Conservation (phyloP, 2,888 invertebrate genomes). For the Conistra vaccinii region DNA sequence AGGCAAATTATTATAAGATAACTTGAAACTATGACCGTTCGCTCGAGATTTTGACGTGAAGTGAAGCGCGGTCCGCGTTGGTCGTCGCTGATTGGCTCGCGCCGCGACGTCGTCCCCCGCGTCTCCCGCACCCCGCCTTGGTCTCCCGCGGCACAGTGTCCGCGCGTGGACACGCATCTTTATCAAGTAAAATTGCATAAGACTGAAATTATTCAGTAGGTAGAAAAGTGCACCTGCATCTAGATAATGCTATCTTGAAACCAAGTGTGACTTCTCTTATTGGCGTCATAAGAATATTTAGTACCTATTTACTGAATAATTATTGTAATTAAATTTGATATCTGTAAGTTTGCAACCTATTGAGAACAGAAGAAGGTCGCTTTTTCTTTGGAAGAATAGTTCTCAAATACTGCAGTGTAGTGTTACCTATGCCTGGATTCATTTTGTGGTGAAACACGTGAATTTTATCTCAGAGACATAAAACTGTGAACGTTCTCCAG, state of each 20-base stretch:
- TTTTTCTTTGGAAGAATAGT: background rate
- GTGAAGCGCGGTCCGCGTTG: too few species aligned
- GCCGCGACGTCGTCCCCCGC: too few species aligned
- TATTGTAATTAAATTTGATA: background rate
- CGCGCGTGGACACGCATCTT: too few species aligned
- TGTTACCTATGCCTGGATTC: background rate
- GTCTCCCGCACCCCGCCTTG: too few species aligned
- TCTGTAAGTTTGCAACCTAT: background rate
- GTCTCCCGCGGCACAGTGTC: too few species aligned
- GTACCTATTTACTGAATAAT: background rate
- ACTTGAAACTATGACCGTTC: too few species aligned
- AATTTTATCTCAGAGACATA: too few species aligned
- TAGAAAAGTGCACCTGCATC: background rate
- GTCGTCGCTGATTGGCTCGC: too few species aligned
- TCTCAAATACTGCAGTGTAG: background rate
- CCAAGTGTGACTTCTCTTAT: background rate
- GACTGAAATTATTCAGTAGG: background rate
- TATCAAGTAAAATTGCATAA: conserved; percentile 15
- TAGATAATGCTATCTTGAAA: conserved; percentile 15
- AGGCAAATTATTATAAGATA: too few species aligned
- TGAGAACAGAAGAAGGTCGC: background rate
- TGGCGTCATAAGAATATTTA: background rate
- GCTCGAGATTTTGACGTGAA: too few species aligned
- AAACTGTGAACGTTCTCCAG: background rate
- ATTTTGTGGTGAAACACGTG: background rate